A percentile compares a stretch with the other conserved stretches of the same genome.
Conservation (phyloP, 1,140 invertebrate species). For the Stegodyphus dumicola region DNA sequence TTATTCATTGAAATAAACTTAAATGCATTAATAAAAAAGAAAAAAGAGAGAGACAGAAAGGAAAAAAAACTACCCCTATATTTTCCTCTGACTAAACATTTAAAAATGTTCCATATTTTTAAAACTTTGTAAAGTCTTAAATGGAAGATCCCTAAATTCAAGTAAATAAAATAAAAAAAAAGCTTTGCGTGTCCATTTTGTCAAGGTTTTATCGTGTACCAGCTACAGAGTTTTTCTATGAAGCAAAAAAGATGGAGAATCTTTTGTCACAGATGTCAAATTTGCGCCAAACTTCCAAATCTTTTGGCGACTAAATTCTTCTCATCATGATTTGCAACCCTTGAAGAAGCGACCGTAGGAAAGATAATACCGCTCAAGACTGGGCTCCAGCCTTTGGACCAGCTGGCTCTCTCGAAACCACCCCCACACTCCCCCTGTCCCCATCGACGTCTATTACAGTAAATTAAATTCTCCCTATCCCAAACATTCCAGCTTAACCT, state of each 20-base stretch:
- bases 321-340: slow-evolving; percentile 17
- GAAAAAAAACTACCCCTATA: no score
- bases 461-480: slow-evolving; percentile 57
- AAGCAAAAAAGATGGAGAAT: background rate
- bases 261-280: background rate
- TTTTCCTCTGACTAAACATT: no score
- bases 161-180: no score
- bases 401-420: slow-evolving; percentile 36
- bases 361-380: slow-evolving; percentile 59
- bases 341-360: slow-evolving; percentile 52
- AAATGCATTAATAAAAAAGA: no score
- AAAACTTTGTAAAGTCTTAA: no score
- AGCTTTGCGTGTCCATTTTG: no score
- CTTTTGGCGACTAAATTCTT: slow-evolving; percentile 31
- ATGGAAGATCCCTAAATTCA: no score
- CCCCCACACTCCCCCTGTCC: background rate
- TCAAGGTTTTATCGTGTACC: no score
- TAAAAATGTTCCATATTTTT: no score
- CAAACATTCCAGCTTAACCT: slow-evolving; percentile 16
- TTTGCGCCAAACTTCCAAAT: background rate
- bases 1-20: no score
- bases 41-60: no score
- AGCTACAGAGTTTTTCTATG: no score
- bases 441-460: slow-evolving; percentile 48
- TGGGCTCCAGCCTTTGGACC: slow-evolving; percentile 55